A percentile compares a stretch with the other conserved stretches of the same genome.
phyloP scores from a whole-genome alignment of 2,888 invertebrate genomes.

The Danaus chrysippus region DNA sequence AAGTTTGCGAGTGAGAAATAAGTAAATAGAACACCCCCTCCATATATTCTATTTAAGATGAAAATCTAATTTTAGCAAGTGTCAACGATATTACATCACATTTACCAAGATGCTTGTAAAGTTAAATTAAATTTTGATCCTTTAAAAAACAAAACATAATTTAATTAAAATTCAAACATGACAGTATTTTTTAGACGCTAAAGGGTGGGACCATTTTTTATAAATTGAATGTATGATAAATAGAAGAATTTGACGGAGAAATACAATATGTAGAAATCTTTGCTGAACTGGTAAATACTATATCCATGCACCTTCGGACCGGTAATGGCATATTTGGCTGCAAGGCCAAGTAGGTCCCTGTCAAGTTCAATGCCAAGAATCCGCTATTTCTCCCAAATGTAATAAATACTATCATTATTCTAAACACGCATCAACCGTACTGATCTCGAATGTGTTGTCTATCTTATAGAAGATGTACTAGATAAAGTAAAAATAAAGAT shows the following conservation, averaged over 20 bases:
- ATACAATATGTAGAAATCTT: slow-evolving; percentile 14
- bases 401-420: slow-evolving; percentile 45
- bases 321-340: slow-evolving; percentile 56
- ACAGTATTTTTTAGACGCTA: too few relatives aligned
- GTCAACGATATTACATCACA: too few relatives aligned
- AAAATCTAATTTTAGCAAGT: too few relatives aligned
- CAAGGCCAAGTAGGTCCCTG: slow-evolving; percentile 59
- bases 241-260: background rate
- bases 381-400: slow-evolving; percentile 46
- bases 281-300: slow-evolving; percentile 16
- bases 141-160: too few relatives aligned
- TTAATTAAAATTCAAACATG: too few relatives aligned
- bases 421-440: slow-evolving; percentile 29
- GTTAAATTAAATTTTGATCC: too few relatives aligned
- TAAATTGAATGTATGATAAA: background rate
- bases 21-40: too few relatives aligned
- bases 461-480: slow-evolving; percentile 8
- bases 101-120: too few relatives aligned
- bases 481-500: too few relatives aligned
- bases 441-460: slow-evolving; percentile 17
- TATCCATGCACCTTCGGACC: slow-evolving; percentile 15
- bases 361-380: slow-evolving; percentile 75
- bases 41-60: too few relatives aligned
- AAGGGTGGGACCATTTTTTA: too few relatives aligned
- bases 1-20: too few relatives aligned